phyloP scores from a whole-genome alignment of 1,140 invertebrate species.

The Trichogramma pretiosum region DNA sequence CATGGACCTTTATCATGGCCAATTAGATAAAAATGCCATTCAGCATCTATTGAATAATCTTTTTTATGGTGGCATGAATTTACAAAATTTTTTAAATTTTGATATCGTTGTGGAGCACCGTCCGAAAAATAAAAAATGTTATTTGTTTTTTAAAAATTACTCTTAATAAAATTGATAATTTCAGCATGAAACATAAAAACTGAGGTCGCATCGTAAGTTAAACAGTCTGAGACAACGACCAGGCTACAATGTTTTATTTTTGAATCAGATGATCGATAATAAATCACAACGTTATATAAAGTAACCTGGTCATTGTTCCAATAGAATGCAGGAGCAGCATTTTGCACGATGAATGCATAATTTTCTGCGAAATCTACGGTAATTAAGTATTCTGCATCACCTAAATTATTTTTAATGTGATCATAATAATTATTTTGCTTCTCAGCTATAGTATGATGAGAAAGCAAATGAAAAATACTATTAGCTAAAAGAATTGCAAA shows the following conservation, averaged over 20 bases:
- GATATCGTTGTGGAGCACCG: background rate
- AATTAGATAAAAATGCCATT: background rate
- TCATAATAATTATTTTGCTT: background rate
- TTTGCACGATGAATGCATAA: conserved; percentile 9
- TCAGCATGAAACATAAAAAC: background rate
- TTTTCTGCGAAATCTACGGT: conserved; percentile 15
- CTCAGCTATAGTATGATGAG: conserved; percentile 9
- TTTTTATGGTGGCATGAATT: background rate
- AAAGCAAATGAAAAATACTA: too few species aligned
- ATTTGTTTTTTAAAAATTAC: background rate
- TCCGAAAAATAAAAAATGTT: background rate
- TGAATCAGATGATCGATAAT: conserved; percentile 1
- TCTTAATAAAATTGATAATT: background rate
- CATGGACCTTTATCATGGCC: background rate
- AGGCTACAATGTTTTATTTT: background rate
- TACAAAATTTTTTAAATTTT: background rate
- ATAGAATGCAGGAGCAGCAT: conserved; percentile 20
- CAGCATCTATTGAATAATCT: background rate
- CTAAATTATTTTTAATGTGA: conserved; percentile 1
- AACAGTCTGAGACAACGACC: background rate
- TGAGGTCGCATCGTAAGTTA: background rate
- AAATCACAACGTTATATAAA: conserved; percentile 22
- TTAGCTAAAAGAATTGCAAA: too few species aligned
- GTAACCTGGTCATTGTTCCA: conserved; percentile 26
- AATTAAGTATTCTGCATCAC: conserved; percentile 1